Conservation (phyloP, 2,797 vertebrate species). For the Fistularia commersonii region DNA sequence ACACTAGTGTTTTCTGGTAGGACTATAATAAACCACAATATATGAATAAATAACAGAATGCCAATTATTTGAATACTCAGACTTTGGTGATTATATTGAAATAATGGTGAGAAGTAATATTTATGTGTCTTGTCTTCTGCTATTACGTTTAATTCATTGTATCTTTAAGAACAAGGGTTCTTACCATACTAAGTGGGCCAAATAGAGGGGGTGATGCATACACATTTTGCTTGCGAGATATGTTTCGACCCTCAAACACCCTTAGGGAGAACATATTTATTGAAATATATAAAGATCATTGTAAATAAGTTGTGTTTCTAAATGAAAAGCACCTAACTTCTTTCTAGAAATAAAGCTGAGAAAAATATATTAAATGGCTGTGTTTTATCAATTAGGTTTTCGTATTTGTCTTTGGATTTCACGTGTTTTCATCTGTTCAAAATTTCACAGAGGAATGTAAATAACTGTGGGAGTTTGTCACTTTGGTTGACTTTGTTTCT, state of each 20-base stretch:
- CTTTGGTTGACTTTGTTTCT: no score
- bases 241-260: slow-evolving; percentile 44
- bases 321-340: slow-evolving; percentile 67
- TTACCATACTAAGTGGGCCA: slow-evolving; percentile 31
- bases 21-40: no score
- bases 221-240: slow-evolving; percentile 44
- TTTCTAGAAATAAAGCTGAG: slow-evolving; percentile 71
- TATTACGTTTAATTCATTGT: slow-evolving; percentile 38
- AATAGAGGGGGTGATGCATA: not conserved
- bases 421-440: not conserved
- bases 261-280: slow-evolving; percentile 62
- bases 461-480: no score
- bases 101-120: slow-evolving; percentile 17
- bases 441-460: no score
- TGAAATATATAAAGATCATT: slow-evolving; percentile 37
- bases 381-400: slow-evolving; percentile 3
- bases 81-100: slow-evolving; percentile 17
- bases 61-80: not conserved
- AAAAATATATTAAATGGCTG: slow-evolving; percentile 28
- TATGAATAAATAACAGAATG: no score
- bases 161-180: slow-evolving; percentile 32
- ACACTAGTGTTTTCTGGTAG: no score
- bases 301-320: slow-evolving; percentile 76
- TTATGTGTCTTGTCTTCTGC: slow-evolving; percentile 28
- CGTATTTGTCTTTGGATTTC: not conserved